Evolutionary conservation across 2,888 invertebrate genomes (phyloP).

Genomic region (Tenthredo distinguenda): DNA sequence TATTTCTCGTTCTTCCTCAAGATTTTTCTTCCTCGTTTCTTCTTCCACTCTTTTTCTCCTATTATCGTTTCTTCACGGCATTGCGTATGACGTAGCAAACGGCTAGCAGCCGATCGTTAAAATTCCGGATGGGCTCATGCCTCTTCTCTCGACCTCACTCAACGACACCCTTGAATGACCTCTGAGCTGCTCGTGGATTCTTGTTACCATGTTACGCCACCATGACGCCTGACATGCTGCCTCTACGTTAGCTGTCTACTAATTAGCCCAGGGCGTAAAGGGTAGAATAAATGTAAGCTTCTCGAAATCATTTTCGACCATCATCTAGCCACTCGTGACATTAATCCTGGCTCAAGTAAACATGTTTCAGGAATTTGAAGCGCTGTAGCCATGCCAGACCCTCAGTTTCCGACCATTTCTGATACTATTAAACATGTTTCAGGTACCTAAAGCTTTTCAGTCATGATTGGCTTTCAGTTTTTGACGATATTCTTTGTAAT

Average conservation of each 20-base stretch:
- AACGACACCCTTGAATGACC: constrained; percentile 21
- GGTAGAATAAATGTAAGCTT: background rate
- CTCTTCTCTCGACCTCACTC: background rate
- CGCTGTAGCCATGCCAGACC: background rate
- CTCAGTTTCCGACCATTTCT: background rate
- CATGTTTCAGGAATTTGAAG: background rate
- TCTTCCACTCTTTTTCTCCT: background rate
- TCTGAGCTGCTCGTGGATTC: constrained; percentile 22
- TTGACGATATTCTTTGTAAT: background rate
- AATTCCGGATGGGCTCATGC: constrained; percentile 25
- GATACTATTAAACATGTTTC: background rate
- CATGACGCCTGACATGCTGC: background rate
- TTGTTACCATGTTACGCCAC: constrained; percentile 16
- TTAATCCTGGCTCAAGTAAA: background rate
- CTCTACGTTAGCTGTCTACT: background rate
- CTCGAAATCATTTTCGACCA: background rate
- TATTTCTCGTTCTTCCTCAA: background rate
- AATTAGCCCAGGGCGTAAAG: background rate
- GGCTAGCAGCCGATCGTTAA: constrained; percentile 25
- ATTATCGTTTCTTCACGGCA: constrained; percentile 19
- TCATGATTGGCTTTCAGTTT: background rate
- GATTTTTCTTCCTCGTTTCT: background rate
- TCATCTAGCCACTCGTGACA: background rate
- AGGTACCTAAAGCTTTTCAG: background rate
- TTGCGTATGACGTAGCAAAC: constrained; percentile 1